Evolutionary conservation across 1,140 invertebrate species (phyloP).

Genomic region (Lamellibrachia luymesi): DNA sequence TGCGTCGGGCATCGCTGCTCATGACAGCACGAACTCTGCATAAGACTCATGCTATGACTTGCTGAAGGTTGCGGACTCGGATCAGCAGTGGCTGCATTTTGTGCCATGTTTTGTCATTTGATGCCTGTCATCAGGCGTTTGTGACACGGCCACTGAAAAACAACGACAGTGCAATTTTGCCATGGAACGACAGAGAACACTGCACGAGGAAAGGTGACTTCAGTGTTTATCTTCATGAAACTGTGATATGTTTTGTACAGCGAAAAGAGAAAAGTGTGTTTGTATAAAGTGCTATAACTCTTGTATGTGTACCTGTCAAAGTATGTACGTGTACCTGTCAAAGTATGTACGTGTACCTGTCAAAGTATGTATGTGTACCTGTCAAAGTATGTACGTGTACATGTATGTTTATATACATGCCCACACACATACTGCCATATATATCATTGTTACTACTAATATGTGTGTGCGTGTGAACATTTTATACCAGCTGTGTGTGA

Average conservation of each 20-base stretch:
- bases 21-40: neutral
- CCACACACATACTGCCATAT: neutral
- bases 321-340: neutral
- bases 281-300: conserved; percentile 1
- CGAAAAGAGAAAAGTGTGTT: neutral
- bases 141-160: neutral
- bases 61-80: neutral
- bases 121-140: neutral
- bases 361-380: neutral
- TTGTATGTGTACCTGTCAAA: neutral
- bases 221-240: conserved; percentile 5
- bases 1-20: neutral
- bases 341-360: neutral
- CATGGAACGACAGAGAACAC: neutral
- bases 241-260: conserved; percentile 1
- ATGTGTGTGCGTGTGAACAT: neutral
- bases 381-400: neutral
- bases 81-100: neutral
- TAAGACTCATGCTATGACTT: neutral
- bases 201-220: neutral
- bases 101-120: neutral
- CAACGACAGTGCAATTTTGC: neutral
- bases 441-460: neutral
- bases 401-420: neutral
- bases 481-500: neutral